Evolutionary conservation across 1,140 invertebrate species (phyloP).

Genomic region (Rhopalosiphum padi): DNA sequence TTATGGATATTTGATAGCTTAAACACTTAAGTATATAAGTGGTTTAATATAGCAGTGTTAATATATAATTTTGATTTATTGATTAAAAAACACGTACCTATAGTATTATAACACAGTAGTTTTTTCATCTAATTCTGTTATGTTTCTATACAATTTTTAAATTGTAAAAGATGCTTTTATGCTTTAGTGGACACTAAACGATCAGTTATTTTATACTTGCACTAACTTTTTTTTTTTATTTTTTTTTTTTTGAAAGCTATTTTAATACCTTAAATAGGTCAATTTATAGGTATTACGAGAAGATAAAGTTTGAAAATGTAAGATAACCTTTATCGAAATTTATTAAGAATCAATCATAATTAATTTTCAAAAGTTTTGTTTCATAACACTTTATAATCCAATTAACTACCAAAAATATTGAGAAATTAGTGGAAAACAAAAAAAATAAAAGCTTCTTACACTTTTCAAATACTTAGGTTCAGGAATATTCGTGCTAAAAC

Average conservation of each 20-base stretch:
- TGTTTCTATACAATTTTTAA: background rate
- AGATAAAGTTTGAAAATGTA: background rate
- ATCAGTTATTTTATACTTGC: background rate
- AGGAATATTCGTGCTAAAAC: background rate
- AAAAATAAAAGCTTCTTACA: background rate
- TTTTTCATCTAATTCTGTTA: background rate
- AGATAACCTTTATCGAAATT: background rate
- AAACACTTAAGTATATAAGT: too few species aligned
- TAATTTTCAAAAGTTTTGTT: background rate
- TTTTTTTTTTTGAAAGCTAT: background rate
- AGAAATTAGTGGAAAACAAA: background rate
- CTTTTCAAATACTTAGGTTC: background rate
- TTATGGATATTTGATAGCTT: background rate
- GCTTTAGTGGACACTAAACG: background rate
- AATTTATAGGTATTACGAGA: background rate
- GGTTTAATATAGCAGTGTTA: background rate
- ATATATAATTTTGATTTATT: conserved; percentile 6
- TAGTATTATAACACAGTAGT: background rate
- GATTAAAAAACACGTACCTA: background rate
- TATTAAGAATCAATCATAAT: background rate
- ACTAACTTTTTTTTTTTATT: too few species aligned
- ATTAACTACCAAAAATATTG: background rate
- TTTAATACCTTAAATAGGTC: background rate
- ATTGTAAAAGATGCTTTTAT: background rate
- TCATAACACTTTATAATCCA: background rate